These are phyloP conservation scores for Cryptoprocta ferox DNA, from an alignment of 2,797 vertebrate species.

Conservation along the genomic window DNA sequence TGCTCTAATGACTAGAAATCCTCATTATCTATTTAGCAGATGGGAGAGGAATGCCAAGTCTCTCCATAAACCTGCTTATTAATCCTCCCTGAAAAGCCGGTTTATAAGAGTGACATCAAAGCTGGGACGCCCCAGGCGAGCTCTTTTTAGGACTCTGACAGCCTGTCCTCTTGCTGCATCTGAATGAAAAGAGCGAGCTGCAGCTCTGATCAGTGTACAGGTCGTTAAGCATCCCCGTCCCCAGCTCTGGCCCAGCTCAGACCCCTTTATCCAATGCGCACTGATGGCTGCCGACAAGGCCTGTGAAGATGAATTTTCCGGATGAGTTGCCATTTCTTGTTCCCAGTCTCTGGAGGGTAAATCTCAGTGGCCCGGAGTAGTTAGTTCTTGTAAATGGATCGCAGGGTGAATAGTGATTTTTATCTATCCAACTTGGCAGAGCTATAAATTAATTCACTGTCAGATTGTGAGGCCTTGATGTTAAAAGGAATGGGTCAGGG, in stretches of 20 bases:
- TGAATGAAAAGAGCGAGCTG: not conserved
- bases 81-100: not conserved
- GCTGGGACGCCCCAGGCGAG: not conserved
- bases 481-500: not conserved
- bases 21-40: not conserved
- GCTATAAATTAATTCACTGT: slow-evolving; percentile 11
- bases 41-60: not conserved
- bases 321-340: slow-evolving; percentile 50
- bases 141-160: not conserved
- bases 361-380: not conserved
- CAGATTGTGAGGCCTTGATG: not conserved
- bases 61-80: not conserved
- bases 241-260: not conserved
- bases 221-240: not conserved
- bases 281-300: slow-evolving; percentile 27
- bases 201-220: not conserved
- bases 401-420: slow-evolving; percentile 43
- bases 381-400: slow-evolving; percentile 48
- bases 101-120: not conserved
- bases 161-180: not conserved
- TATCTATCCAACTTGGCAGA: slow-evolving; percentile 14
- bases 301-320: slow-evolving; percentile 33
- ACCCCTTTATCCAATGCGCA: not conserved
- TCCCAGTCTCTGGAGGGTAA: not conserved
- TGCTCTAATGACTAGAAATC: not conserved